phyloP scores from a whole-genome alignment of 1,140 invertebrate species.

The Lamellibrachia luymesi region DNA sequence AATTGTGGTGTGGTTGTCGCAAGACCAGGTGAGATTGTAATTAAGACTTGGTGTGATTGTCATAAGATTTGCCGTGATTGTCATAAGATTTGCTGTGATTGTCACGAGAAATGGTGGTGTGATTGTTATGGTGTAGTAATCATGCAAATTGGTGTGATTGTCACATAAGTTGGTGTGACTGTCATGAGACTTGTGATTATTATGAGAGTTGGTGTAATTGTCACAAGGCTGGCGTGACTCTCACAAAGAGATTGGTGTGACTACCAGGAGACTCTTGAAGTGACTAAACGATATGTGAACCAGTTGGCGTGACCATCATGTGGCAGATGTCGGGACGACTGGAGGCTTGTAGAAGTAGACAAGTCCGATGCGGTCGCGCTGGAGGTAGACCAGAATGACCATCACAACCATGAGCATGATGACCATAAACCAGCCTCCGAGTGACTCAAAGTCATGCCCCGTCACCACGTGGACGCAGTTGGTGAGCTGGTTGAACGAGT shows the following conservation, averaged over 20 bases:
- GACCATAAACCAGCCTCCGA: not conserved
- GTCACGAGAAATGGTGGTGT: not conserved
- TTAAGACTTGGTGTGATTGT: not conserved
- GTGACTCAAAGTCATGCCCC: not conserved
- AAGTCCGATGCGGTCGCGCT: not conserved
- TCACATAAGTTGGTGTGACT: not conserved
- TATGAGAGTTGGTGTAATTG: not conserved
- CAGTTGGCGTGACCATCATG: not conserved
- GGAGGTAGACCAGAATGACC: not conserved
- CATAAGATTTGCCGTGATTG: not conserved
- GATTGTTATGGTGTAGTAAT: not conserved
- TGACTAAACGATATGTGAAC: not conserved
- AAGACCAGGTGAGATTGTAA: not conserved
- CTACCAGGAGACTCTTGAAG: not conserved
- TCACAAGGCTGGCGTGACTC: not conserved
- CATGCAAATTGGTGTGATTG: not conserved
- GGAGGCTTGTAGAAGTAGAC: not conserved
- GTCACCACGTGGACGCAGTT: not conserved
- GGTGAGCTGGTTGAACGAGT: not conserved
- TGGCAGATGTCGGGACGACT: not conserved
- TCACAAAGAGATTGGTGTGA: not conserved
- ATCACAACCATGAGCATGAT: not conserved
- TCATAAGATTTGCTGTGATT: not conserved
- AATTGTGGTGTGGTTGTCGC: not conserved
- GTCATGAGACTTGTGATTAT: not conserved